Conservation (phyloP, 2,113 vertebrate species). For the Probosciger aterrimus region DNA sequence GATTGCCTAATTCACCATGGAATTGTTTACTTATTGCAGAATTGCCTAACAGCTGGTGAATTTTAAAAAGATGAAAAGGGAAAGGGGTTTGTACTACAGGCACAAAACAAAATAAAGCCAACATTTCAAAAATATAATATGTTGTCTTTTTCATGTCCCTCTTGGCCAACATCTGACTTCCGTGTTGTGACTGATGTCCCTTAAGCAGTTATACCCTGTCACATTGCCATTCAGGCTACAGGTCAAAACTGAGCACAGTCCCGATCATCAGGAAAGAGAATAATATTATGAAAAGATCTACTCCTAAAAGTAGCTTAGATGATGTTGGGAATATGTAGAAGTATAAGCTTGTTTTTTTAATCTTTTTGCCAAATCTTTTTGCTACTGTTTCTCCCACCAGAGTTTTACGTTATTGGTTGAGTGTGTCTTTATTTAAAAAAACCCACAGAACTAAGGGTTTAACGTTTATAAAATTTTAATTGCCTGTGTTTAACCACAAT, state of each 20-base stretch:
- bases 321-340: not conserved
- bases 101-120: constrained; percentile 5
- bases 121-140: constrained; percentile 11
- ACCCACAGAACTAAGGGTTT: not conserved
- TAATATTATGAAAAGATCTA: not conserved
- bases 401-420: not conserved
- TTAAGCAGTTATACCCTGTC: constrained; percentile 9
- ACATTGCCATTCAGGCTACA: constrained; percentile 7
- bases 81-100: not conserved
- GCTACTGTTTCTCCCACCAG: not conserved
- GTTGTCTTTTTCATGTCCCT: constrained; percentile 25
- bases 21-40: constrained; percentile 46
- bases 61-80: not conserved
- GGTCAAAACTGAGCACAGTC: not conserved
- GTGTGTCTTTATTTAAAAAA: not conserved
- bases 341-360: not conserved
- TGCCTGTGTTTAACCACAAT: not conserved
- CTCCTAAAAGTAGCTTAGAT: not conserved
- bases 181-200: not conserved
- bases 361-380: not conserved
- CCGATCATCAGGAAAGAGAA: not conserved
- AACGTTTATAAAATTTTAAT: not conserved
- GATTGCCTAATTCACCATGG: constrained; percentile 41
- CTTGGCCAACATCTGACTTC: constrained; percentile 4
- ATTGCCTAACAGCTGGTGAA: constrained; percentile 1